phyloP scores from a whole-genome alignment of 2,113 vertebrate species.

The Cathartes aura region DNA sequence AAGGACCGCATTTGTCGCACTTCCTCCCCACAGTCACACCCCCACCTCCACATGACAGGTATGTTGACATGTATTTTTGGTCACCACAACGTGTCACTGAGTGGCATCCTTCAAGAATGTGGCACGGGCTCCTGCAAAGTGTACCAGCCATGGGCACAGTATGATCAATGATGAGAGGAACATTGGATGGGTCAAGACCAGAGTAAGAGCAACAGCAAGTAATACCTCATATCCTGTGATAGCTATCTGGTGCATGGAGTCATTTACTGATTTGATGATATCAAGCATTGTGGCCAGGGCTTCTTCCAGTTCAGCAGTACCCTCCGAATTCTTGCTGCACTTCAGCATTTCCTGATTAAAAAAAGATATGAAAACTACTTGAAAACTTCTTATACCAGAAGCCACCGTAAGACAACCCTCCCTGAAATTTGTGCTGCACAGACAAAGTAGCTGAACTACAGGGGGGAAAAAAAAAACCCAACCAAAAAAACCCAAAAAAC shows the following conservation, averaged over 20 bases:
- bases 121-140: not conserved
- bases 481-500: no score
- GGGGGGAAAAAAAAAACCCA: not conserved
- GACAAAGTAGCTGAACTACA: not conserved
- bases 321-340: constrained; percentile 88
- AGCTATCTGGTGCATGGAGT: constrained; percentile 94
- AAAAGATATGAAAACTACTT: not conserved
- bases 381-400: not conserved
- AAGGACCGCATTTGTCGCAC: not conserved
- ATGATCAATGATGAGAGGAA: not conserved
- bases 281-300: constrained; percentile 87
- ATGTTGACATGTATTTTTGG: not conserved
- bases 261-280: constrained; percentile 92
- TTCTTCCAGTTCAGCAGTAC: constrained; percentile 87
- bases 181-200: not conserved
- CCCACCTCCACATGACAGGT: not conserved
- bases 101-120: not conserved
- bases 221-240: constrained; percentile 91
- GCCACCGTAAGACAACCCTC: not conserved
- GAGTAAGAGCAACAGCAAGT: not conserved
- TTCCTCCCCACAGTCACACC: not conserved
- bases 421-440: not conserved
- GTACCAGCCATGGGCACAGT: not conserved
- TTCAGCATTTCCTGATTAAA: constrained; percentile 89
- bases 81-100: not conserved